Evolutionary conservation across 2,113 vertebrate genomes (phyloP).

Genomic region (Varanus komodoensis): DNA sequence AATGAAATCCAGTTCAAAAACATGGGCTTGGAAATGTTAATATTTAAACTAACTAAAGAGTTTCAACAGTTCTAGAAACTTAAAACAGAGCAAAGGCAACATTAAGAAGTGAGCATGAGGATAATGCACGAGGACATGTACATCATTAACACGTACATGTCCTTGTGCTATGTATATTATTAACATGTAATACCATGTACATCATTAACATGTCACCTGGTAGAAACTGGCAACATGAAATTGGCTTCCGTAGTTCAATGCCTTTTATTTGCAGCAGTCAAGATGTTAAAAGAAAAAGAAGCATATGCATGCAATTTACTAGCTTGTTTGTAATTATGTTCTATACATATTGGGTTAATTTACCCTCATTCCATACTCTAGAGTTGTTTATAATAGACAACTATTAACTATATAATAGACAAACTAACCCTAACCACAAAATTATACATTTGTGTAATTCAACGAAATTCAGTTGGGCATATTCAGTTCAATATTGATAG

Average conservation of each 20-base stretch:
- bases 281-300: not conserved
- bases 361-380: not conserved
- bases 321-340: not conserved
- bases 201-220: not conserved
- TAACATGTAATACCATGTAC: not conserved
- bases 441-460: not conserved
- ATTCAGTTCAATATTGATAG: not conserved
- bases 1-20: conserved; percentile 20
- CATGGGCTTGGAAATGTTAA: not conserved
- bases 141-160: not conserved
- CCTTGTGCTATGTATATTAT: no score
- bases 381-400: not conserved
- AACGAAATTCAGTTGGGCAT: not conserved
- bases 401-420: not conserved
- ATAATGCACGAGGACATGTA: not conserved
- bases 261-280: not conserved
- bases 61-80: not conserved
- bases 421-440: not conserved
- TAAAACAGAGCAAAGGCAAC: not conserved
- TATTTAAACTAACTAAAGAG: conserved; percentile 17
- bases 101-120: not conserved
- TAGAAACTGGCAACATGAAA: not conserved
- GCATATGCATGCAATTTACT: not conserved
- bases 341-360: not conserved
- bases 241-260: not conserved